Base-by-base conservation (phyloP, 92 coral and sea anemone species). In the Zoanthus sociatus region DNA sequence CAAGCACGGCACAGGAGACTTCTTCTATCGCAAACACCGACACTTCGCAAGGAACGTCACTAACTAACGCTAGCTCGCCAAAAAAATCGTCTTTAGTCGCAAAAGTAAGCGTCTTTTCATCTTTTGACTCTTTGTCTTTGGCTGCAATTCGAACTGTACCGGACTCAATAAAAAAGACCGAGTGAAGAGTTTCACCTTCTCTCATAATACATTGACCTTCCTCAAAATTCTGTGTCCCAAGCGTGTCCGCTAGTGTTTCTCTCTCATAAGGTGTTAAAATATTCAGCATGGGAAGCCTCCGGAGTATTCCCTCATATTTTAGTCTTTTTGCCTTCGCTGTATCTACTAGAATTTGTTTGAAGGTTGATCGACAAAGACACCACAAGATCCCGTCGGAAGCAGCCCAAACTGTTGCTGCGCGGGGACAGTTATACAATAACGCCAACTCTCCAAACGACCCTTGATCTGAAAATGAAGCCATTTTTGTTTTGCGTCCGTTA, bases 381-480 rank as follows among this genome's bases (percentile, higher is more conserved):
- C 94, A 91, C 53, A 91, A 47, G 30, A 88, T 56, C 7, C 91
- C 94, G 37, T 84, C 77, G 6, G 87, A 76, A 18, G 18, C 76
- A 0, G 94, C 94, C 61, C 15, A 45, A 15, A 91, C 87, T 32
- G 91, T 83, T 2, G 94, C 94, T 0, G 94, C 84, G 0, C 91
- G 92, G n/a, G 94, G 91, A 32, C 91, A 91, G 84, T 88, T 91
- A 72, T 91, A 73, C 84, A 91, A 88, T 30, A 91, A 76, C 1
- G 94, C 91, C 0, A 91, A 75, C 47, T 91, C 94, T 1, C 94
- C 94, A 73, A 91, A 91, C 21, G 91, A 88, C 3, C 91, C 94
- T 21, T 88, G 78, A n/a, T 87, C 91, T 30, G 72, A 61, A 18
- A 88, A 76, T 3, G 74, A 76, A 71, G 87, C 91, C 47, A 91